Evolutionary conservation across 35 echinoderm and acorn worm species (phyloP), one percentile per base, ranked within the genome.

Genomic region (Holothuria glaberrima): DNA sequence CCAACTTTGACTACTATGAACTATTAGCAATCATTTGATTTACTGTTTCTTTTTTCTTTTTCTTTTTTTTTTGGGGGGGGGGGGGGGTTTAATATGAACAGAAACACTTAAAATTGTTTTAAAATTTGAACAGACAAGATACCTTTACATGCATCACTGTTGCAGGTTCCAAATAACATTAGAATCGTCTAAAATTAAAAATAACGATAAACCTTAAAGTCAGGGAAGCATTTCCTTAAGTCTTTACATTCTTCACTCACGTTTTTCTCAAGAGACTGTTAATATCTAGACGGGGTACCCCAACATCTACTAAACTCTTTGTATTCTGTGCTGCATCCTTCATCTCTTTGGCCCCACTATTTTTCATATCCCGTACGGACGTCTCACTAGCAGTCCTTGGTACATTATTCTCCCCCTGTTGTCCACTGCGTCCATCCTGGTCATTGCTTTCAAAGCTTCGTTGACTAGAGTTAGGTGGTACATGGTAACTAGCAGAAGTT

Each of bases 241-340:
- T 7, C 36, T 41, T 2, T 41, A 7, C 7, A 41, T 41, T 41
- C n/a, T 41, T 4, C 36, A 92, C 96, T 92, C 85, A 98, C 96
- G 83, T 92, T 83, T 82, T 98, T 48, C 56, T 90, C 41, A 98
- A 60, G 0, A 98, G 68, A 71, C 93, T 92, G n/a, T 89, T 60
- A n/a, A 98, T 92, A 67, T 98, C 90, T 5, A 98, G 66, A 26
- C 92, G 96, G 32, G 96, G 96, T 24, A 98, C 83, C 19, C 28
- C 48, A 0, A n/a, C 44, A 25, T 90, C 31, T 9, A 46, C 65
- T 30, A 22, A 30, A 59, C 45, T 83, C 59, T 89, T 54, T 9
- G 17, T 26, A 28, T 59, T 54, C 2, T 72, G 46, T 59, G 58
- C 27, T 58, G 44, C 68, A 21, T 12, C 63, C 30, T 30, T 90